These are phyloP conservation scores for Riparia riparia DNA, from an alignment of 2,113 vertebrate species.

Conservation along the genomic window DNA sequence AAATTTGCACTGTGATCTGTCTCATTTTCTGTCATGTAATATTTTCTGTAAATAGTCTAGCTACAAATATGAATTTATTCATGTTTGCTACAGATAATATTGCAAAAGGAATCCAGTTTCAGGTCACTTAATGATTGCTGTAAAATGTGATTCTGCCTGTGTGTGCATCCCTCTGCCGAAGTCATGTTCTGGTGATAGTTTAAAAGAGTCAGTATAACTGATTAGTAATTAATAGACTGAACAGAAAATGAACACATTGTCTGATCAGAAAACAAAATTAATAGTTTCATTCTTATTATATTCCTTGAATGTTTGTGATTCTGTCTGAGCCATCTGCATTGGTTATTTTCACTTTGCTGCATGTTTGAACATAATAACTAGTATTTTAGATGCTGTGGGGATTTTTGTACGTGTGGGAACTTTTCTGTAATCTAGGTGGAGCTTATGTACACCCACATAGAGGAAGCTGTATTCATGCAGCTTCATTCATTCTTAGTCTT, in stretches of 20 bases:
- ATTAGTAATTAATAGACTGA: slow-evolving; percentile 34
- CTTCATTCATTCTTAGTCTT: background rate
- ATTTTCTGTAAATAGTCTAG: background rate
- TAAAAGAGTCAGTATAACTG: background rate
- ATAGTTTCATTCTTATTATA: background rate
- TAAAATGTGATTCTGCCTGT: background rate
- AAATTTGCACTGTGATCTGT: background rate
- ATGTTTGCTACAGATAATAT: background rate
- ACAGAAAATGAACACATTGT: background rate
- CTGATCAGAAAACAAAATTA: slow-evolving; percentile 6
- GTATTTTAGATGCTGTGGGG: background rate
- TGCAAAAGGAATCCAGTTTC: background rate
- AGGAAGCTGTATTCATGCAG: slow-evolving; percentile 30
- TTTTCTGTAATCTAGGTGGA: background rate
- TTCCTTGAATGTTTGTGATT: background rate
- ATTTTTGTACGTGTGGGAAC: slow-evolving; percentile 45
- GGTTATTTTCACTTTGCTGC: slow-evolving; percentile 3
- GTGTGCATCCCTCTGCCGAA: background rate
- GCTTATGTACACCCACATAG: background rate
- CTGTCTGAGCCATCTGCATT: background rate
- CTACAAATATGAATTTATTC: background rate
- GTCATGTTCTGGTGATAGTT: background rate
- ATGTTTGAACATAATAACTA: background rate
- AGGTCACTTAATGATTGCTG: background rate
- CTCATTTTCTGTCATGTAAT: background rate